Evolutionary conservation across 2,888 invertebrate species (phyloP).

Genomic region (Callyntrura guangdongensis): DNA sequence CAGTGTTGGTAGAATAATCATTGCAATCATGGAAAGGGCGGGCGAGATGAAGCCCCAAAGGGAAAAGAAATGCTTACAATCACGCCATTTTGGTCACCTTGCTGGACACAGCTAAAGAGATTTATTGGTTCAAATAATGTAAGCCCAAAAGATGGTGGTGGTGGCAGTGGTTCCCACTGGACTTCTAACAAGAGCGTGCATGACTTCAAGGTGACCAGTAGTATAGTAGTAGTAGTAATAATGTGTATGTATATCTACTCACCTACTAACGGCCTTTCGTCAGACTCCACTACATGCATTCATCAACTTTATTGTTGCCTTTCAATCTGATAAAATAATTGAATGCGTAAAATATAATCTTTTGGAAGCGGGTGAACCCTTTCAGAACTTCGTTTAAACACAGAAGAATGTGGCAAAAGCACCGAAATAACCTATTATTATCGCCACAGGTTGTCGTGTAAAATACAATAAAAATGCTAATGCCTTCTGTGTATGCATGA

Average conservation of each 20-base stretch:
- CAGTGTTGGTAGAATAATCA: slow-evolving; percentile 48
- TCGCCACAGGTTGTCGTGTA: slow-evolving; percentile 23
- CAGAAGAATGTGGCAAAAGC: background rate
- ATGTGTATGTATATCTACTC: background rate
- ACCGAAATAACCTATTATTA: slow-evolving; percentile 17
- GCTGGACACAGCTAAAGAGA: slow-evolving; percentile 19
- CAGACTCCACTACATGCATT: background rate
- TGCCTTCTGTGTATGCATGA: background rate
- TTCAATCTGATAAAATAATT: slow-evolving; percentile 5
- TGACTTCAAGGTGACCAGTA: background rate
- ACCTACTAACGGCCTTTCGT: background rate
- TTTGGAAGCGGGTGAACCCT: background rate
- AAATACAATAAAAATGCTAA: background rate
- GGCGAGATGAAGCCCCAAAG: slow-evolving; percentile 6
- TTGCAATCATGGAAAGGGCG: slow-evolving; percentile 62
- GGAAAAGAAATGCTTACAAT: slow-evolving; percentile 44
- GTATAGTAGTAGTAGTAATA: background rate
- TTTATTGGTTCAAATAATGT: slow-evolving; percentile 19
- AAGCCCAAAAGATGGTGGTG: too few species aligned
- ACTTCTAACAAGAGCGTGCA: background rate
- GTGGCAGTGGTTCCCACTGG: too few species aligned
- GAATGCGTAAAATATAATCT: background rate
- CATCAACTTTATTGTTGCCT: background rate
- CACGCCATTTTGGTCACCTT: slow-evolving; percentile 23
- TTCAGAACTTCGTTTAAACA: background rate